Evolutionary conservation across 2,113 vertebrate species (phyloP).

Genomic region (Tachysurus fulvidraco): DNA sequence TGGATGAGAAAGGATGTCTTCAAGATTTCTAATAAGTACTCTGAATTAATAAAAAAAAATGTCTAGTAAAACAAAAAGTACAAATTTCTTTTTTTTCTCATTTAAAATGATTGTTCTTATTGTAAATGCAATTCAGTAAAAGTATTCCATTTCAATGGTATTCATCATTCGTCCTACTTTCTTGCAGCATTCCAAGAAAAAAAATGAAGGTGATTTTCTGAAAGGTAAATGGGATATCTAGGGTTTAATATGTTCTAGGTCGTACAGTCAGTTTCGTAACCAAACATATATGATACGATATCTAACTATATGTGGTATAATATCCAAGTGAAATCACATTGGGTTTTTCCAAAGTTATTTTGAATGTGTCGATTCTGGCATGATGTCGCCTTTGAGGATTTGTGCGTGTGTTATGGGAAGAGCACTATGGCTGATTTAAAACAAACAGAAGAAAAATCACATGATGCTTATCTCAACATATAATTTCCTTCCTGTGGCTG

Average conservation of each 20-base stretch:
- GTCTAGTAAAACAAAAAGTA: not conserved
- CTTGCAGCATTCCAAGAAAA: no score
- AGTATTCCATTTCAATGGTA: no score
- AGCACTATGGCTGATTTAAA: not conserved
- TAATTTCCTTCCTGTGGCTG: conserved; percentile 41
- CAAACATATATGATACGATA: no score
- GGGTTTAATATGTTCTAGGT: no score
- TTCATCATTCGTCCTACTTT: no score
- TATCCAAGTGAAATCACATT: not conserved
- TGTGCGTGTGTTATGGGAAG: not conserved
- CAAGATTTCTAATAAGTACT: not conserved
- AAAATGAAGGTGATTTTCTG: no score
- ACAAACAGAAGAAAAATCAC: conserved; percentile 15
- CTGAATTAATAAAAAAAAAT: not conserved
- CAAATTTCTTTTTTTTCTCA: not conserved
- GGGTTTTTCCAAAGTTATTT: not conserved
- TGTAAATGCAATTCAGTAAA: no score
- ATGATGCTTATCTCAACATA: conserved; percentile 24
- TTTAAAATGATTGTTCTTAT: no score
- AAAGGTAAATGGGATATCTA: no score
- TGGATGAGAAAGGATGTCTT: not conserved
- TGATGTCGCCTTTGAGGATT: not conserved
- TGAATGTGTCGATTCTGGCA: not conserved
- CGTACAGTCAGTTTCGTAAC: no score
- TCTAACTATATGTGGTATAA: no score